These are phyloP conservation scores for Hypanus sabinus DNA, from an alignment of 2,113 vertebrate genomes.

Conservation along the genomic window DNA sequence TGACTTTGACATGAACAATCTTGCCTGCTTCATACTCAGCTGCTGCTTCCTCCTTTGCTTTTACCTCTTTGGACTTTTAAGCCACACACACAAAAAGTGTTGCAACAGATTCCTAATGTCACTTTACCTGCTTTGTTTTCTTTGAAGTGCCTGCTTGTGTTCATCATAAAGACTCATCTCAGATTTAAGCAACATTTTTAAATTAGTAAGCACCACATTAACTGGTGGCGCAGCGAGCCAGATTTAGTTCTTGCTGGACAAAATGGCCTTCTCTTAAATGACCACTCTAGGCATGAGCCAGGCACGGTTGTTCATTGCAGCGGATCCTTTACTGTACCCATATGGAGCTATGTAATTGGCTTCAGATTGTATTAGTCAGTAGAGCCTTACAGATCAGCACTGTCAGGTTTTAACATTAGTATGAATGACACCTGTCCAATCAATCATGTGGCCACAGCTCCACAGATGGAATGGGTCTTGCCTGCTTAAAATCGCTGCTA, in stretches of 20 bases:
- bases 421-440: conserved; percentile 78
- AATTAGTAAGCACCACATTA: not conserved
- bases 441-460: conserved; percentile 63
- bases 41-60: conserved; percentile 46
- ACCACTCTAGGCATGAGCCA: conserved; percentile 50
- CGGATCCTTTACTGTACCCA: conserved; percentile 34
- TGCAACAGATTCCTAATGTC: not conserved
- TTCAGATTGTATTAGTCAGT: conserved; percentile 35
- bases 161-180: not conserved
- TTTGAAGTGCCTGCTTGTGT: not conserved
- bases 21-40: conserved; percentile 51
- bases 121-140: not conserved
- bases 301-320: conserved; percentile 6
- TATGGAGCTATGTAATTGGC: conserved; percentile 34
- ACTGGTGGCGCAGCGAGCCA: not conserved
- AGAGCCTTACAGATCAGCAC: conserved; percentile 45
- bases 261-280: conserved; percentile 54
- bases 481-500: conserved; percentile 58
- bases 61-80: conserved; percentile 36
- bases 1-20: conserved; percentile 59
- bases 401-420: conserved; percentile 58
- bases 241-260: conserved; percentile 57
- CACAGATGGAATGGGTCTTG: conserved; percentile 70
- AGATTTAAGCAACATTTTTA: not conserved
- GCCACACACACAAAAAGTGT: conserved; percentile 7